Conservation (phyloP, 2,113 vertebrate species). For the Poeciliopsis turrubarensis region DNA sequence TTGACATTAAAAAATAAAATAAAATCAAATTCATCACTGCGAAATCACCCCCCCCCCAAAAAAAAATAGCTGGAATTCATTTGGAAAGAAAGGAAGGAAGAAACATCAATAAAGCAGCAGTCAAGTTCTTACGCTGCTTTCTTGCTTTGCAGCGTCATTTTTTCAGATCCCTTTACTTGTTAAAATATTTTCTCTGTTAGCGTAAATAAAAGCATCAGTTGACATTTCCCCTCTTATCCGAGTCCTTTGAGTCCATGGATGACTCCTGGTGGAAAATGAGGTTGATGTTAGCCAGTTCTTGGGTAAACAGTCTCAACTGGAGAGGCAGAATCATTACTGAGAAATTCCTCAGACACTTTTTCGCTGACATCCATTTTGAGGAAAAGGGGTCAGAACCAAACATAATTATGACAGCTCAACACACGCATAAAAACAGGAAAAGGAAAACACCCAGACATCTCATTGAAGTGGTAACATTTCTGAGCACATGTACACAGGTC, state of each 20-base stretch:
- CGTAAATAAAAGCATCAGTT: constrained; percentile 32
- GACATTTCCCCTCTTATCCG: constrained; percentile 25
- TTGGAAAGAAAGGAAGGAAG: constrained; percentile 17
- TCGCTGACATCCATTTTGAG: constrained; percentile 44
- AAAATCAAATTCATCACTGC: constrained; percentile 22
- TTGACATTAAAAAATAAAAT: constrained; percentile 32
- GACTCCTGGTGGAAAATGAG: constrained; percentile 47
- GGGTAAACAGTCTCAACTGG: constrained; percentile 40
- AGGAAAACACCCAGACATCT: constrained; percentile 35
- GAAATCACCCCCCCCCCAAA: constrained; percentile 32
- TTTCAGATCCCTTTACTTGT: constrained; percentile 67
- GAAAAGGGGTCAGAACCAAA: constrained; percentile 34
- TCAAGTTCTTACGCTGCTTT: constrained; percentile 33
- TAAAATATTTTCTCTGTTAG: constrained; percentile 29
- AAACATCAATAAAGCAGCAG: constrained; percentile 63
- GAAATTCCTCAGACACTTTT: constrained; percentile 26
- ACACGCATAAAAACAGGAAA: neutral
- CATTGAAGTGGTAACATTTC: constrained; percentile 50
- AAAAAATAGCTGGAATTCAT: constrained; percentile 32
- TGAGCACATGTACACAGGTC: constrained; percentile 44
- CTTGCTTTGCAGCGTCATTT: constrained; percentile 31
- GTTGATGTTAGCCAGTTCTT: constrained; percentile 33
- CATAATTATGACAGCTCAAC: constrained; percentile 38
- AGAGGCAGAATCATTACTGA: constrained; percentile 38
- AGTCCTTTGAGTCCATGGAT: constrained; percentile 50